phyloP scores from a whole-genome alignment of 2,888 invertebrate species.

The Villa cingulata region DNA sequence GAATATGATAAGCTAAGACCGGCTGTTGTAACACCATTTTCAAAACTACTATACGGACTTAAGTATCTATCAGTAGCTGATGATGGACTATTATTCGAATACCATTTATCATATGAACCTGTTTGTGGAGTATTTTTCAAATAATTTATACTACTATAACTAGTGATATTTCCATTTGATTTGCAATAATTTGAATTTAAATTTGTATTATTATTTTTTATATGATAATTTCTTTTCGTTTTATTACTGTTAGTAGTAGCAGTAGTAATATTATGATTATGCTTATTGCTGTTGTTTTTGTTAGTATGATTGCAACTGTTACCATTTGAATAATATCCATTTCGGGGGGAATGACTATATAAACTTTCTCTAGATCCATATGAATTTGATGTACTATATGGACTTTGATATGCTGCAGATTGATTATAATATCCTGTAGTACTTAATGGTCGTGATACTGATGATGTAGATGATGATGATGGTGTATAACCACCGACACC shows the following conservation, averaged over 20 bases:
- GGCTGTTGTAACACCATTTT: constrained; percentile 36
- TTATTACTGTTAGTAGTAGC: not conserved
- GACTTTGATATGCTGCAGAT: constrained; percentile 27
- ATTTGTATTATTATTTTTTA: no score
- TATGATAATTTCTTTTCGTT: not conserved
- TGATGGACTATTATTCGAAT: not conserved
- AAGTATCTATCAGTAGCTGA: constrained; percentile 31
- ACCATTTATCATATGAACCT: constrained; percentile 11
- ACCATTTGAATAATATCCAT: constrained; percentile 24
- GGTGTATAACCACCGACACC: no score
- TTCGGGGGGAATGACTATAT: constrained; percentile 23
- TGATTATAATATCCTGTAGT: constrained; percentile 29
- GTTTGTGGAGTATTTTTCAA: not conserved
- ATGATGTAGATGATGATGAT: not conserved
- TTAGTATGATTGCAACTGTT: constrained; percentile 2
- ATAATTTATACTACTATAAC: not conserved
- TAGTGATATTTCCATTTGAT: not conserved
- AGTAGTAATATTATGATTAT: not conserved
- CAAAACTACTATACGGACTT: constrained; percentile 34
- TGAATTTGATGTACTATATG: constrained; percentile 29
- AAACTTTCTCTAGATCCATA: constrained; percentile 32
- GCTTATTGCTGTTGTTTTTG: not conserved
- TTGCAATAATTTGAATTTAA: no score
- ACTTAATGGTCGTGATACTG: constrained; percentile 27
- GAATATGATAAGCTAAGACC: constrained; percentile 26